Base-by-base conservation (phyloP, 2,888 invertebrate species). In the Heliconius ethilla region DNA sequence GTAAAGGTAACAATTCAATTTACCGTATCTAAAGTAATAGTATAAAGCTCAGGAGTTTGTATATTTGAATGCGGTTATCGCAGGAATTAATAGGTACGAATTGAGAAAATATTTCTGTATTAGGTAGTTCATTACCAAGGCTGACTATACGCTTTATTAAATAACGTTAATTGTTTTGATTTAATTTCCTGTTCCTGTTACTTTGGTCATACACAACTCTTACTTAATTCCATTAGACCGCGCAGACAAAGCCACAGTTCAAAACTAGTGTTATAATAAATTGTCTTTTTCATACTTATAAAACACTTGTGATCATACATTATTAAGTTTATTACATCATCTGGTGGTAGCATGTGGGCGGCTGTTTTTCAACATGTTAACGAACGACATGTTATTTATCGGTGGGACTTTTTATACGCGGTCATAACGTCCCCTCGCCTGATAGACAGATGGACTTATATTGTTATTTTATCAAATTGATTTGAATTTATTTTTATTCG, bases 291-390 rank as follows among this genome's bases (percentile, higher is more conserved):
- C 25, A 63, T 15, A 15, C 63, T 63, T 63, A 67, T 40, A 67
- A 67, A 25, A 15, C 40, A 67, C 40, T 40, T 67, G n/a, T 67
- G 22, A 37, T 67, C 37, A 37, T 59, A 63, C n/a, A 40, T 55
- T 18, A n/a, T 40, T n/a, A n/a, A 69, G 67, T 45, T 55, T n/a
- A 67, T 76, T 74, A 66, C 74, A 25, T 67, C 73, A 69, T 78
- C 45, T 72, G 75, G 72, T 78, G 66, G 37, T 70, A 69, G 27
- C 59, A 75, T 77, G 70, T 78, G 80, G 75, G 75, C 33, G 76
- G 66, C 15, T 75, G 63, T 75, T 75, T 70, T 63, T 51, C n/a
- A 72, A 63, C 76, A 78, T 74, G 66, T 75, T 59, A 29, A 73
- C 59, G 74, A 37, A 15, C 27, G 40, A 51, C 65, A 33, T 37